Base-by-base conservation (phyloP, 1,140 invertebrate species). In the Chrysopa pallens region DNA sequence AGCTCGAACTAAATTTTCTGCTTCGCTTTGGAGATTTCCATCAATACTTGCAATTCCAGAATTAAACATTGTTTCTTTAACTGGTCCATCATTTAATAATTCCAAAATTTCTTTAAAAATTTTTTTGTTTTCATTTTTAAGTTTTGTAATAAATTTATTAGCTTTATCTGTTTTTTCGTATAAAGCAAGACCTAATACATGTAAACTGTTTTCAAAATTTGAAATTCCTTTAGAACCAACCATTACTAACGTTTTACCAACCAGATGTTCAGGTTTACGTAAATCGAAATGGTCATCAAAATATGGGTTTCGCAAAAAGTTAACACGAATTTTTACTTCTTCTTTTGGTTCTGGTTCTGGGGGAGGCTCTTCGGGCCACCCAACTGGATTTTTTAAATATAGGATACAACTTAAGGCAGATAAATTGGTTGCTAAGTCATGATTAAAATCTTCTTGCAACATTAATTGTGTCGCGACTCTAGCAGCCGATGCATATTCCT, bases 281-380 rank as follows among this genome's bases (percentile, higher is more conserved):
- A 89, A 59, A 62, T 91, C 85, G 66, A 91, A 89, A 62, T 93
- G 87, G 56, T 84, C 78, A 64, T 94, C 89, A 62, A 78, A 80
- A 58, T 68, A 82, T 4, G 74, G 73, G 57, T 92, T 91, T 52
- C 80, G 72, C 29, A 95, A 46, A 59, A 73, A 93, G 37, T 66
- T 65, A 0, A 93, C 78, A 43, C 86, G 68, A 1, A 90, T 64
- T 67, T 82, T 85, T 12, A 79, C 64, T 63, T 81, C 79, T 54
- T 81, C 80, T 51, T 69, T 58, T n/a, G 61, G 58, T 42, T 66
- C 57, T 12, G 31, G 31, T 17, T 50, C 46, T 29, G 51, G 46
- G 36, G 63, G 53, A 39, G 56, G 60, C 35, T 54, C 56, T 44
- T 62, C 58, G 29, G 64, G 55, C 74, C 74, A 78, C 38, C 59